phyloP scores from a whole-genome alignment of 2,113 vertebrate genomes.

The Engraulis encrasicolus region DNA sequence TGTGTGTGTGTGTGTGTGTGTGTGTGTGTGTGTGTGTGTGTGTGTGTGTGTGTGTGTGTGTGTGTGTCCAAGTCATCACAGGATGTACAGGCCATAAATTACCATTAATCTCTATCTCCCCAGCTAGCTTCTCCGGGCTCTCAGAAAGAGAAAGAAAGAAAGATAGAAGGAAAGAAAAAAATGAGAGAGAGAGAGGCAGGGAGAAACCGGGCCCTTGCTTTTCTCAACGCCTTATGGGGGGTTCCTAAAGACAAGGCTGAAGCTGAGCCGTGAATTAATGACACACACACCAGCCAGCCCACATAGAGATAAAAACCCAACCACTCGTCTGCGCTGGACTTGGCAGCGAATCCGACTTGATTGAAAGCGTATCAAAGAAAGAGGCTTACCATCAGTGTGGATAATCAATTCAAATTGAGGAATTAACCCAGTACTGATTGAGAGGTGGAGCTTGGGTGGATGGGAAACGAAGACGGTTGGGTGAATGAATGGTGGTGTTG shows the following conservation, averaged over 20 bases:
- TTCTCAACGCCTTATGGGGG: constrained; percentile 1
- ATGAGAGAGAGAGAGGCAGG: not conserved
- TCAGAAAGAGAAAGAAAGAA: too few relatives aligned
- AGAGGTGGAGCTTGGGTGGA: not conserved
- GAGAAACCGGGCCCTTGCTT: not conserved
- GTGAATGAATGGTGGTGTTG: too few relatives aligned
- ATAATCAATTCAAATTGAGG: constrained; percentile 20
- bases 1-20: not conserved
- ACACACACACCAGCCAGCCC: constrained; percentile 16
- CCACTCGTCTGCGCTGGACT: too few relatives aligned
- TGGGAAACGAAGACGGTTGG: too few relatives aligned
- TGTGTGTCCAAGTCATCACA: constrained; percentile 25
- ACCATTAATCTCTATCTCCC: constrained; percentile 21
- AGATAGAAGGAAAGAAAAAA: too few relatives aligned
- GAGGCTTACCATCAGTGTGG: constrained; percentile 17
- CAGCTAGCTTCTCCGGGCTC: constrained; percentile 2
- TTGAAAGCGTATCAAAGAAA: constrained; percentile 12
- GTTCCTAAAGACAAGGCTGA: constrained; percentile 11
- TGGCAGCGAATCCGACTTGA: constrained; percentile 1
- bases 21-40: constrained; percentile 15
- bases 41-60: not conserved
- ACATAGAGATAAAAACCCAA: too few relatives aligned
- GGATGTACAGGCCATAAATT: constrained; percentile 42
- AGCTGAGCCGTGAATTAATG: constrained; percentile 14
- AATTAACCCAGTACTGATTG: not conserved